A percentile compares a stretch with the other conserved stretches of the same genome.
phyloP scores from a whole-genome alignment of 2,797 vertebrate genomes.

The Crypturellus tataupa region DNA sequence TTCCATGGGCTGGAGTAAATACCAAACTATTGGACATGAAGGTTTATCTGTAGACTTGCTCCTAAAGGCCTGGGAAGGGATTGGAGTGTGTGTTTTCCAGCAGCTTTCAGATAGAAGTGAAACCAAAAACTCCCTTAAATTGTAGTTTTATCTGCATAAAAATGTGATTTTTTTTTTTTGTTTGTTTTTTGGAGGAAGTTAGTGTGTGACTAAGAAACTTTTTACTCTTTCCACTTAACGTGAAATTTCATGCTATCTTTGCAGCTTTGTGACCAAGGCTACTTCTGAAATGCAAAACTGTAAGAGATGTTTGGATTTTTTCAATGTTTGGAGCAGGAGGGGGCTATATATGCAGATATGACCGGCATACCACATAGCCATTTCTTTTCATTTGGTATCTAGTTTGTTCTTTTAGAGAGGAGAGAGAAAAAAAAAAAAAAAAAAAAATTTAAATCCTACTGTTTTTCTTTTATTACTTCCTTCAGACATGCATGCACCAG shows the following conservation, averaged over 20 bases:
- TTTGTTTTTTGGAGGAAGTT: neutral
- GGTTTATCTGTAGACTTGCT: neutral
- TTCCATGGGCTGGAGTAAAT: neutral
- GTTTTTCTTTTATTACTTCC: neutral
- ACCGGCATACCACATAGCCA: neutral
- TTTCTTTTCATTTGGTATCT: neutral
- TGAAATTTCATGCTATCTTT: neutral
- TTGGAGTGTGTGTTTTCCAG: rapidly evolving
- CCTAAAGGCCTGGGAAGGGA: neutral
- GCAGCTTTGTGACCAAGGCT: neutral
- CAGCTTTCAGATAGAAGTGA: neutral
- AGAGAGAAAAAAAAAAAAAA: too few relatives aligned
- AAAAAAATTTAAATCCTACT: neutral
- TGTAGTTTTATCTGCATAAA: neutral
- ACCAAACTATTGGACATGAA: neutral
- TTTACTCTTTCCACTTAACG: neutral
- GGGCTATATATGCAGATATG: neutral
- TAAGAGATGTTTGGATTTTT: neutral
- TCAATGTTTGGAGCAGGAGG: neutral
- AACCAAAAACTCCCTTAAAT: neutral
- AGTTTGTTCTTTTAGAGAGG: too few relatives aligned
- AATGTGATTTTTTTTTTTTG: neutral
- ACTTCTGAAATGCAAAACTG: neutral
- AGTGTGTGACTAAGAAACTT: neutral
- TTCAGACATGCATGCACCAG: rapidly evolving